Base-by-base conservation (phyloP, 2,888 invertebrate species). In the Tupiocoris notatus region DNA sequence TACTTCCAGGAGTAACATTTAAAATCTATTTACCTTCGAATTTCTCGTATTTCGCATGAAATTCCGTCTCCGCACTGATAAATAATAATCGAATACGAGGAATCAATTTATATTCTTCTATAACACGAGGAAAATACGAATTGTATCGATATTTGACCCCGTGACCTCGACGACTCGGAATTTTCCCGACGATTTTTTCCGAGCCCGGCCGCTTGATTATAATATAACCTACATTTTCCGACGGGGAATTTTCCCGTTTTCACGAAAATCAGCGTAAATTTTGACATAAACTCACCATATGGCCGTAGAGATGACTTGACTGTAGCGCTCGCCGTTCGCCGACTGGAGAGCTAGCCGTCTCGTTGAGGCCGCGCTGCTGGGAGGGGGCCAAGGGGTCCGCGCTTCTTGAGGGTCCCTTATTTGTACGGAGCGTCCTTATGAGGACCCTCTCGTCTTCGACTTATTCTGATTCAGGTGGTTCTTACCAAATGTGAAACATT, bases 211-310 rank as follows among this genome's bases (percentile, higher is more conserved):
- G 62, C 21, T 63, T 20, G 63, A 39, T 73, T 39, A n/a, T 62
- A 21, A 54, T 23, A n/a, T 17, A 16, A n/a, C 73, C 63, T 62
- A 39, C 39, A 22, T 61, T n/a, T n/a, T 12, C 54, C 54, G 16
- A 20, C 6, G 6, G 39, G 63, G 23, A 73, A 73, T 25, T 39
- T 23, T 20, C 22, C 73, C 16, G 62, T 25, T 73, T 73, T 73
- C 16, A 39, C 63, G 24, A 62, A 62, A 73, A 9, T 22, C 7
- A 9, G 21, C 39, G 2, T n/a, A 62, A 73, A 73, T 62, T 61
- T 22, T 22, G 23, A 24, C 62, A 73, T 39, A 73, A 73, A 73
- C 73, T 73, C 62, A 73, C 73, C 73, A 73, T 73, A 73, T 73
- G 73, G 73, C 73, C 21, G 62, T 63, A 23, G 58, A 54, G 22